Evolutionary conservation across 2,113 vertebrate genomes (phyloP).

Genomic region (Pteruthius melanotis): DNA sequence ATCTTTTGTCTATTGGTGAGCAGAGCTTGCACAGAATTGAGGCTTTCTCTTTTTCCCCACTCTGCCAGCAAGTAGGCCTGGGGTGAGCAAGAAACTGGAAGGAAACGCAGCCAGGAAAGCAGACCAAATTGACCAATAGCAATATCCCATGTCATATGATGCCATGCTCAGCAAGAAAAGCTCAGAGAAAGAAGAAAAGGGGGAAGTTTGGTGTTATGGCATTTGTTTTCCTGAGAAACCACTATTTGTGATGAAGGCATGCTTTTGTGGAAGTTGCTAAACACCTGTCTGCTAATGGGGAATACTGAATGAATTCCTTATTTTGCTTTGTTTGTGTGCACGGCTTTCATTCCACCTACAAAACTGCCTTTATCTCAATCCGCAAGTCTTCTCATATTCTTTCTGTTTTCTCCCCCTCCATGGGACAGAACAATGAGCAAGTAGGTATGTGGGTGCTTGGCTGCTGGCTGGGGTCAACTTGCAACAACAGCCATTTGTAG

Average conservation of each 20-base stretch:
- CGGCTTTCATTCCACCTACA: neutral
- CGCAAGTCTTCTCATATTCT: neutral
- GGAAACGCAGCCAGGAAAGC: neutral
- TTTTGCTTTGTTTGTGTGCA: neutral
- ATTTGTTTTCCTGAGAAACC: neutral
- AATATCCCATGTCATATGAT: neutral
- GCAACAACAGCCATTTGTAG: neutral
- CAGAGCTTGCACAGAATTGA: fast-evolving
- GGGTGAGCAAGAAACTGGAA: neutral
- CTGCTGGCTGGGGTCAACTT: neutral
- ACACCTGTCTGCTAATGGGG: neutral
- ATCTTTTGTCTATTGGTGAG: neutral
- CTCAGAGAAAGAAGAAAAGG: neutral
- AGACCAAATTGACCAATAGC: fast-evolving
- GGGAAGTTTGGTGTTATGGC: neutral
- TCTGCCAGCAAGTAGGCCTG: neutral
- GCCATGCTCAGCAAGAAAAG: neutral
- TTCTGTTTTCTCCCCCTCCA: neutral
- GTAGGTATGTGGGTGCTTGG: neutral
- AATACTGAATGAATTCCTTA: neutral
- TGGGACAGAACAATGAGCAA: neutral
- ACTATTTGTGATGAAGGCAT: neutral
- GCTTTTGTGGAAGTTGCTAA: neutral
- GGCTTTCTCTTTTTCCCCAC: neutral
- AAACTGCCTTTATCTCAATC: neutral